Percentiles rank a stretch among this genome's conserved stretches.
phyloP scores from a whole-genome alignment of 2,113 vertebrate genomes.

The Sceloporus tristichus region DNA sequence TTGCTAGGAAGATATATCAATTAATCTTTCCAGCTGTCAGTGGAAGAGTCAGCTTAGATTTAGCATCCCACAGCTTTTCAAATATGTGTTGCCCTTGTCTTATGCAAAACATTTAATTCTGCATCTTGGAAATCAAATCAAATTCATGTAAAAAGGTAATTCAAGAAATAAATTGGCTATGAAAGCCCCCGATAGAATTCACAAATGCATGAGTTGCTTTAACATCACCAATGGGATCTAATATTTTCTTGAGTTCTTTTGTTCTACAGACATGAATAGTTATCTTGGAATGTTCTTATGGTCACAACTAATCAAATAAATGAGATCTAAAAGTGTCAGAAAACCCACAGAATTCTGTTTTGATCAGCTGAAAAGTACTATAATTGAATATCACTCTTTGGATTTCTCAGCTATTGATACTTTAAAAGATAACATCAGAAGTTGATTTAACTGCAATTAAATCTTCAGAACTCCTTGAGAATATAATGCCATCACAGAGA shows the following conservation, averaged over 20 bases:
- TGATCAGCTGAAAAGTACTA: conserved; percentile 48
- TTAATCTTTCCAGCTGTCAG: conserved; percentile 32
- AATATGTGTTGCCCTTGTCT: conserved; percentile 24
- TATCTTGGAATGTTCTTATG: conserved; percentile 44
- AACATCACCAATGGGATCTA: conserved; percentile 28
- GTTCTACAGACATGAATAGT: background rate
- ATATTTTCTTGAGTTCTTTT: conserved; percentile 37
- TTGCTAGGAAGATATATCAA: background rate
- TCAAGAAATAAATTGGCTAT: conserved; percentile 21
- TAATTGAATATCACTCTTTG: conserved; percentile 28
- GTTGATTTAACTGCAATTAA: background rate
- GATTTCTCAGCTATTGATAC: conserved; percentile 44
- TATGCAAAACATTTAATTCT: conserved; percentile 36
- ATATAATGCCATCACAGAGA: conserved; percentile 13
- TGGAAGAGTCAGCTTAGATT: conserved; percentile 16
- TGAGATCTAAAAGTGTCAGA: conserved; percentile 51
- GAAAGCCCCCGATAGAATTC: conserved; percentile 38
- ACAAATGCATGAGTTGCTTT: conserved; percentile 21
- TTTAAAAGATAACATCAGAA: background rate
- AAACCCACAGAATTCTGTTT: conserved; percentile 61
- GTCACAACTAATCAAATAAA: conserved; percentile 62
- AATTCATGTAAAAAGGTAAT: conserved; percentile 27
- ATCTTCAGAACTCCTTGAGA: background rate
- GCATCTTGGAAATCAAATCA: conserved; percentile 48
- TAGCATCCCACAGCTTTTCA: conserved; percentile 27